Evolutionary conservation across 1,140 invertebrate genomes (phyloP).

Genomic region (Drosophila teissieri): DNA sequence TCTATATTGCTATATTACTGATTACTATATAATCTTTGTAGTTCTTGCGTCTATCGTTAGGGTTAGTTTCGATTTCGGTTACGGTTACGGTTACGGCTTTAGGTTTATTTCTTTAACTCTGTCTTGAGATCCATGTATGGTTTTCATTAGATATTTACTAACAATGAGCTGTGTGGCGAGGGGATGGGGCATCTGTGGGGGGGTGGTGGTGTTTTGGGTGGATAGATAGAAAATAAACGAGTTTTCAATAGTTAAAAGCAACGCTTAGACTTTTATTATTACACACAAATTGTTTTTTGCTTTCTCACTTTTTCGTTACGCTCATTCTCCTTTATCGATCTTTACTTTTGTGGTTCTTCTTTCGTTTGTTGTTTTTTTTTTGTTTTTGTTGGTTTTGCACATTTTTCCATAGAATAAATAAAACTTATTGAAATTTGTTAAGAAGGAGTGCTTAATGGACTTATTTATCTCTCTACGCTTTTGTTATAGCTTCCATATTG

Average conservation of each 20-base stretch:
- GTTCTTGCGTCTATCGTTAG: conserved; percentile 73
- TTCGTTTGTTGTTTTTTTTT: conserved; percentile 39
- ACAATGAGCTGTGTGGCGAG: conserved; percentile 35
- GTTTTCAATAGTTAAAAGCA: conserved; percentile 74
- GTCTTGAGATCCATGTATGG: conserved; percentile 59
- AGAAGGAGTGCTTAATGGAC: conserved; percentile 66
- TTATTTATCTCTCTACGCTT: conserved; percentile 48
- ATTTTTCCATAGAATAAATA: conserved; percentile 73
- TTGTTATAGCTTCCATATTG: conserved; percentile 38
- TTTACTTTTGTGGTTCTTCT: conserved; percentile 39
- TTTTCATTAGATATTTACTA: conserved; percentile 39
- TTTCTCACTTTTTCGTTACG: conserved; percentile 44
- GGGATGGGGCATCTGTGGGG: conserved; percentile 3
- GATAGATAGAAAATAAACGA: conserved; percentile 34
- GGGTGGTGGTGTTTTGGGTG: neutral
- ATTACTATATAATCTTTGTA: conserved; percentile 51
- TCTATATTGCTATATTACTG: conserved; percentile 51
- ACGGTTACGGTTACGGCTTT: conserved; percentile 26
- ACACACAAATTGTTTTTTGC: conserved; percentile 60
- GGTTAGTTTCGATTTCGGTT: conserved; percentile 73
- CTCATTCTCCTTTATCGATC: conserved; percentile 34
- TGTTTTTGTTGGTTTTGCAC: conserved; percentile 57
- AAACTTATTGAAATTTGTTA: conserved; percentile 67
- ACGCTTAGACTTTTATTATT: conserved; percentile 78
- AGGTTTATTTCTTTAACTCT: conserved; percentile 45